These are phyloP conservation scores for Malurus elegans DNA, from an alignment of 2,113 vertebrate species.

Conservation along the genomic window DNA sequence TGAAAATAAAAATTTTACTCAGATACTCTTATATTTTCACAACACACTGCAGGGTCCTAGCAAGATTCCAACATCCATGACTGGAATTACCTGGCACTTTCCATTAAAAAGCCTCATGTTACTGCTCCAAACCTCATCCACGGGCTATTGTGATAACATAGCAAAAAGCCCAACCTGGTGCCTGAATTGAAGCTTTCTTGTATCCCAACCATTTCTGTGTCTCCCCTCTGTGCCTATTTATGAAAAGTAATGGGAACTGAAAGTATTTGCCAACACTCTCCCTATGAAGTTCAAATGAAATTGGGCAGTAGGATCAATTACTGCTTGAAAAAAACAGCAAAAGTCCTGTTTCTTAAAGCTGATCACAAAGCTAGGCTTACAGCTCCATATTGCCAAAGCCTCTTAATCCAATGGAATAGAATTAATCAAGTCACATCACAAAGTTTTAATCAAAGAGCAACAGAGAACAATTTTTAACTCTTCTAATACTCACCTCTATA, in stretches of 20 bases:
- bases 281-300: not conserved
- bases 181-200: not conserved
- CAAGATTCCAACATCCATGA: not conserved
- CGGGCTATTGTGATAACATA: accelerated
- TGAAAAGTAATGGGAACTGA: not conserved
- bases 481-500: not conserved
- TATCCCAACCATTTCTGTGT: not conserved
- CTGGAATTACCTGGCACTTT: not conserved
- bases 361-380: not conserved
- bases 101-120: not conserved
- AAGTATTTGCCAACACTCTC: not conserved
- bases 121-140: not conserved
- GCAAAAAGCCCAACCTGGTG: not conserved
- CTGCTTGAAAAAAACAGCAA: not conserved
- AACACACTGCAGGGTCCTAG: not conserved
- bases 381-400: not conserved
- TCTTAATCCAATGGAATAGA: not conserved
- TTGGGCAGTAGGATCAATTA: not conserved
- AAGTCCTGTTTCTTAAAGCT: not conserved
- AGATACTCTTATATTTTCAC: not conserved
- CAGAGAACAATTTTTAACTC: not conserved
- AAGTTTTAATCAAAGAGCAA: not conserved
- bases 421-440: not conserved
- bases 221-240: not conserved
- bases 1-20: not conserved